Evolutionary conservation across 2,113 vertebrate species (phyloP).

Genomic region (Scomber scombrus): DNA sequence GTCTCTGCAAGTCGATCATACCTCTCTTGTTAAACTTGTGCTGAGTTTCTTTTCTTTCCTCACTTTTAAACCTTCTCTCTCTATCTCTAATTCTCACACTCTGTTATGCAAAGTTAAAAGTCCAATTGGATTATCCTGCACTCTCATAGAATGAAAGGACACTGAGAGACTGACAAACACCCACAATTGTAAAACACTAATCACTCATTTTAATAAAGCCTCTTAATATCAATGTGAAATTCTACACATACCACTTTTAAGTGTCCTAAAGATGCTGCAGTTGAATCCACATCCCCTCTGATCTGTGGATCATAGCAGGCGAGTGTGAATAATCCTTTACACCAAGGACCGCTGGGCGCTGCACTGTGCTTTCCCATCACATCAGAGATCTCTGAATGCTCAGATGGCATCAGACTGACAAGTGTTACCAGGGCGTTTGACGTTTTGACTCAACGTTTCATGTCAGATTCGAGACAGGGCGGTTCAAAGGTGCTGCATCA

Average conservation of each 20-base stretch:
- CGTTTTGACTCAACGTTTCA: conserved; percentile 61
- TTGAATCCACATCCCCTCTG: not conserved
- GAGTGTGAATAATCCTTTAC: conserved; percentile 44
- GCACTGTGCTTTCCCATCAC: conserved; percentile 49
- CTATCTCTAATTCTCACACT: not conserved
- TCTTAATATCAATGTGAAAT: not conserved
- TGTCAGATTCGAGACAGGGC: conserved; percentile 60
- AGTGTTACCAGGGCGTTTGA: conserved; percentile 63
- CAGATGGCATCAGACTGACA: conserved; percentile 67
- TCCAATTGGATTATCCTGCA: not conserved
- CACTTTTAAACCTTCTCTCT: not conserved
- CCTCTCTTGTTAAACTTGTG: not conserved
- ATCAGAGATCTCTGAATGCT: conserved; percentile 46
- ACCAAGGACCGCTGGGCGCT: conserved; percentile 35
- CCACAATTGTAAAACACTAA: not conserved
- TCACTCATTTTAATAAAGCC: not conserved
- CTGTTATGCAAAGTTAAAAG: not conserved
- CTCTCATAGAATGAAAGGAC: no score
- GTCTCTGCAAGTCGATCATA: not conserved
- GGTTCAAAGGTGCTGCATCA: conserved; percentile 55
- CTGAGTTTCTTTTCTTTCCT: not conserved
- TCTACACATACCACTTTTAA: not conserved
- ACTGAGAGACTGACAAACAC: not conserved
- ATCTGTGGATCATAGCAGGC: conserved; percentile 33
- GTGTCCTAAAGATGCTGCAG: not conserved